Evolutionary conservation across 2,797 vertebrate species (phyloP).

Genomic region (Numenius phaeopus): DNA sequence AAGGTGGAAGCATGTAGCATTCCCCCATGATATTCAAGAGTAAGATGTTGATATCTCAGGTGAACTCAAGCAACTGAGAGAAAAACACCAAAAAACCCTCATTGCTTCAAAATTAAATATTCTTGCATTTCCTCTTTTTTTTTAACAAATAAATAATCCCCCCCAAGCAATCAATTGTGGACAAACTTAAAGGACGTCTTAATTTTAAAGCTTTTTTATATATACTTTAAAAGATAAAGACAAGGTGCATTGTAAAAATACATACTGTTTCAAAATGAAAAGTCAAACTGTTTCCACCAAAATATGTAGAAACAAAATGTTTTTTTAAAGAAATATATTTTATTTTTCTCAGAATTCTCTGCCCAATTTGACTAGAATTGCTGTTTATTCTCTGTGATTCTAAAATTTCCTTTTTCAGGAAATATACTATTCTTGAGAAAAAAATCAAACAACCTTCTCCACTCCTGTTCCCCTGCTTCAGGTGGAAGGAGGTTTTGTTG

Average conservation of each 20-base stretch:
- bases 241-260: neutral
- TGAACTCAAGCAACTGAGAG: neutral
- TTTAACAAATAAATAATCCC: neutral
- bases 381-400: neutral
- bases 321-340: neutral
- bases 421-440: neutral
- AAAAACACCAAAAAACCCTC: fast-evolving
- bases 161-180: neutral
- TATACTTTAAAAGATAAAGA: neutral
- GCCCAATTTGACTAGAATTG: neutral
- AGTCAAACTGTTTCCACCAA: neutral
- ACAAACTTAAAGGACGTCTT: neutral
- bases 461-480: neutral
- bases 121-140: neutral
- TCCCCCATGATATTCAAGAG: neutral
- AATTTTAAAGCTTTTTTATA: neutral
- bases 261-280: neutral
- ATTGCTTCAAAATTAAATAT: neutral
- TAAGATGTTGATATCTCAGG: neutral
- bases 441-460: neutral
- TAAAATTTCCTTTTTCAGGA: neutral
- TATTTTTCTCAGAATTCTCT: neutral
- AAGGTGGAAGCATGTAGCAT: neutral
- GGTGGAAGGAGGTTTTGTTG: neutral
- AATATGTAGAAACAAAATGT: neutral